phyloP scores from a whole-genome alignment of 2,888 invertebrate genomes.

The Tachina grossa region DNA sequence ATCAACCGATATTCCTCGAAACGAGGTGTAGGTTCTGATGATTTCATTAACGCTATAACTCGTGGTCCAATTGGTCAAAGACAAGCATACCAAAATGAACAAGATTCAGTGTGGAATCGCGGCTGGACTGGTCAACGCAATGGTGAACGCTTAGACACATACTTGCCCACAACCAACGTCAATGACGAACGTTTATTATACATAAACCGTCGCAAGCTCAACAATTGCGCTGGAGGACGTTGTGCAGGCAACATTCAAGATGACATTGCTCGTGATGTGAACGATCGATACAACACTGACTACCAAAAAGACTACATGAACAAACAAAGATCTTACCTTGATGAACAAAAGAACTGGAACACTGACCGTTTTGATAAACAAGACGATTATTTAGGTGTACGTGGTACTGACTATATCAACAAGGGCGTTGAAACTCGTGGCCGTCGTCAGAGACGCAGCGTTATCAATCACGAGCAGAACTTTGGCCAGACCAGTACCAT shows the following conservation, averaged over 20 bases:
- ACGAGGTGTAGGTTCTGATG: background rate
- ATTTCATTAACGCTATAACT: too few species aligned
- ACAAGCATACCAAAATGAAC: conserved; percentile 8
- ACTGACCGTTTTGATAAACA: background rate
- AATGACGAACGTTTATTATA: conserved; percentile 74
- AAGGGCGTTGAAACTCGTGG: conserved; percentile 15
- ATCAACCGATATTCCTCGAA: background rate
- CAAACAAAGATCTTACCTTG: background rate
- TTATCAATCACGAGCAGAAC: conserved; percentile 76
- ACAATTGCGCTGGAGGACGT: conserved; percentile 58
- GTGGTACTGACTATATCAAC: background rate
- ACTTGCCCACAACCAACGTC: conserved; percentile 67
- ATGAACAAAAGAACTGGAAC: background rate
- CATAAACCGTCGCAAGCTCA: conserved; percentile 73
- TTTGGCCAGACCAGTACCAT: conserved; percentile 75
- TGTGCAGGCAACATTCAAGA: conserved; percentile 57
- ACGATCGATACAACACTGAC: conserved; percentile 65
- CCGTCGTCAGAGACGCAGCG: conserved; percentile 75
- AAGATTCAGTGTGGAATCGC: conserved; percentile 16
- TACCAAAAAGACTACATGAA: conserved; percentile 59
- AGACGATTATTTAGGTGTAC: background rate
- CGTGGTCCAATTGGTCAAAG: conserved; percentile 14
- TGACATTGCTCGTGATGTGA: conserved; percentile 62
- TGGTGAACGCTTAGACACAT: conserved; percentile 24
- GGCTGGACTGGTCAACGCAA: background rate